phyloP scores from a whole-genome alignment of 2,797 vertebrate genomes.

The Taenioides sp. region DNA sequence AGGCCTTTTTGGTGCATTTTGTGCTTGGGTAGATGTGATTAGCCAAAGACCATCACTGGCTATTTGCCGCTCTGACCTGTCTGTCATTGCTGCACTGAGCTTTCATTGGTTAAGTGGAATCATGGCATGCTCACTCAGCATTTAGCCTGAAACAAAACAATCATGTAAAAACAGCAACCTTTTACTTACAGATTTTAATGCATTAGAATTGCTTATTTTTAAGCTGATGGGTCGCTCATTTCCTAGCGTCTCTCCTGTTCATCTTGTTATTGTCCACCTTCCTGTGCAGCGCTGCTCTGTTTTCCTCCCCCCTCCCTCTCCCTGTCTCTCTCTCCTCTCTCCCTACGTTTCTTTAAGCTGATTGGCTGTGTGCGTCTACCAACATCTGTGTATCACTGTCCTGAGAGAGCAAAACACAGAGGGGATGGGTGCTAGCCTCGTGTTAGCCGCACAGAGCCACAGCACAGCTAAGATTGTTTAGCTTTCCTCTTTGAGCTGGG shows the following conservation, averaged over 20 bases:
- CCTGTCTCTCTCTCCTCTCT: constrained; percentile 19
- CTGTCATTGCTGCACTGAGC: constrained; percentile 23
- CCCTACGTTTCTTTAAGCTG: constrained; percentile 66
- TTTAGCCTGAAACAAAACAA: constrained; percentile 18
- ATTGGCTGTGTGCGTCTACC: constrained; percentile 68
- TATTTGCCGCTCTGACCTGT: constrained; percentile 32
- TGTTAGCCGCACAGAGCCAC: constrained; percentile 47
- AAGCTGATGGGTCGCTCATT: background rate
- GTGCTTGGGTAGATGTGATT: background rate
- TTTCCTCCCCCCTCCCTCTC: constrained; percentile 7
- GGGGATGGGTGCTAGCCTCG: constrained; percentile 62
- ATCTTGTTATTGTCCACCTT: constrained; percentile 12
- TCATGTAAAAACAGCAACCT: background rate
- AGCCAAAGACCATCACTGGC: constrained; percentile 12
- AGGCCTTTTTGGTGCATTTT: background rate
- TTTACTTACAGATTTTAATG: background rate
- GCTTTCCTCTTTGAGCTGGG: constrained; percentile 26
- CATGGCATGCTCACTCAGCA: constrained; percentile 37
- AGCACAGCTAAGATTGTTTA: constrained; percentile 34
- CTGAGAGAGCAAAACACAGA: constrained; percentile 77
- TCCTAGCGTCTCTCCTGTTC: background rate
- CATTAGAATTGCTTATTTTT: background rate
- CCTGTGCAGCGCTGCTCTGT: constrained; percentile 20
- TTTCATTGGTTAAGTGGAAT: constrained; percentile 37
- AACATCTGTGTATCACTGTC: constrained; percentile 76